A percentile compares a stretch with the other conserved stretches of the same genome.
phyloP scores from a whole-genome alignment of 2,797 vertebrate species.

The Hoplostethus atlanticus region DNA sequence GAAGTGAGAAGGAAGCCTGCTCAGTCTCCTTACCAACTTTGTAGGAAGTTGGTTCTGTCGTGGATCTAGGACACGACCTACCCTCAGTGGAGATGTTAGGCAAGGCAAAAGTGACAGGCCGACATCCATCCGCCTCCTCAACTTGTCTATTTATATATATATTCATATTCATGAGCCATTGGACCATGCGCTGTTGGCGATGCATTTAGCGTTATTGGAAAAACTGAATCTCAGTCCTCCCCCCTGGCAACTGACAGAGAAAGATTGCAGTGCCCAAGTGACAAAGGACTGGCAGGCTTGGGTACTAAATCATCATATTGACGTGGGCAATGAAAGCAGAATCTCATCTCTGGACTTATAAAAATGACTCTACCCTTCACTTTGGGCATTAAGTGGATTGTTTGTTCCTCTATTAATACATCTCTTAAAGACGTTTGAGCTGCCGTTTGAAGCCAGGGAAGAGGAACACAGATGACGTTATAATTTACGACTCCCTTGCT shows the following conservation, averaged over 20 bases:
- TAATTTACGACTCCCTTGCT: slow-evolving; percentile 64
- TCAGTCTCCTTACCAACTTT: slow-evolving; percentile 33
- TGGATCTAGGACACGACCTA: slow-evolving; percentile 67
- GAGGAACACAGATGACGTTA: slow-evolving; percentile 55
- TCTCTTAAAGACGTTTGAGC: slow-evolving; percentile 64
- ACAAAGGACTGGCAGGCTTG: slow-evolving; percentile 83
- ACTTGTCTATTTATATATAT: slow-evolving; percentile 86
- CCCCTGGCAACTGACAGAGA: slow-evolving; percentile 83
- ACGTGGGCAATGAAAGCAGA: slow-evolving; percentile 74
- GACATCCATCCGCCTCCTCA: slow-evolving; percentile 83
- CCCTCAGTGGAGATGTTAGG: slow-evolving; percentile 81
- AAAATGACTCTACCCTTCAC: slow-evolving; percentile 82
- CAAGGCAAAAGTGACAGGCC: slow-evolving; percentile 81
- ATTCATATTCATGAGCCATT: slow-evolving; percentile 87
- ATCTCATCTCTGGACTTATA: slow-evolving; percentile 78
- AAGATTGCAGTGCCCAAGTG: slow-evolving; percentile 84
- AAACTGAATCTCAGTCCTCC: slow-evolving; percentile 77
- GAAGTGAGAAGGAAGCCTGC: slow-evolving; percentile 18
- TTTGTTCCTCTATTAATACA: slow-evolving; percentile 79
- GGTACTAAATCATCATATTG: slow-evolving; percentile 81
- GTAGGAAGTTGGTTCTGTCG: slow-evolving; percentile 45
- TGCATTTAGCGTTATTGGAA: slow-evolving; percentile 87
- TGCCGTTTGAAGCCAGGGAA: slow-evolving; percentile 26
- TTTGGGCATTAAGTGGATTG: slow-evolving; percentile 82
- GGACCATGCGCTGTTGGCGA: slow-evolving; percentile 75